Evolutionary conservation across 2,797 vertebrate genomes (phyloP).

Genomic region (Paratrypauchen microcephalus): DNA sequence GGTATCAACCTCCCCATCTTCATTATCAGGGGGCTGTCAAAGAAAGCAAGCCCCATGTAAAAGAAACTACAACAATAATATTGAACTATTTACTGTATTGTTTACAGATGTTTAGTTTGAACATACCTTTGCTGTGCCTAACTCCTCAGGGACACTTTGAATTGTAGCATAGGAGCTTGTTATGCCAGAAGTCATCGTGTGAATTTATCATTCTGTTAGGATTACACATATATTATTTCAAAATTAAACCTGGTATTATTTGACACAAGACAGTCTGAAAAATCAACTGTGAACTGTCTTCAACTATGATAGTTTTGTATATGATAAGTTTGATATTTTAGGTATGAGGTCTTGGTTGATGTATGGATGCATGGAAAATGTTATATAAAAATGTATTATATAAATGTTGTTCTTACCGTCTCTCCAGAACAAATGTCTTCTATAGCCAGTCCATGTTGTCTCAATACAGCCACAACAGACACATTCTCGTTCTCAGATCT

Average conservation of each 20-base stretch:
- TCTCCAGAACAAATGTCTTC: not conserved
- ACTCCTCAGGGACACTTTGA: slow-evolving; percentile 27
- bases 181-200: not conserved
- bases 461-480: not conserved
- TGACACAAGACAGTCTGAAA: not conserved
- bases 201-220: not conserved
- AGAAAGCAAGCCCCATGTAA: not conserved
- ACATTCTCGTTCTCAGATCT: not conserved
- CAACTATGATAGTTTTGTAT: not conserved
- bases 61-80: not conserved
- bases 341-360: not conserved
- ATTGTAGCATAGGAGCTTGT: not conserved
- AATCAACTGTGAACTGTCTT: not conserved
- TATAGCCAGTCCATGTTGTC: not conserved
- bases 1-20: not conserved
- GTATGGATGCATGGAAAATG: not conserved
- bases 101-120: not conserved
- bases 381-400: not conserved
- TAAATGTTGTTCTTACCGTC: slow-evolving; percentile 37
- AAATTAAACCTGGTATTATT: not conserved
- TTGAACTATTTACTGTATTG: not conserved
- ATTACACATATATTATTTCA: not conserved
- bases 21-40: not conserved
- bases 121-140: slow-evolving; percentile 28
- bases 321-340: not conserved